Evolutionary conservation across 2,888 invertebrate species (phyloP).

Genomic region (Apoda limacodes): DNA sequence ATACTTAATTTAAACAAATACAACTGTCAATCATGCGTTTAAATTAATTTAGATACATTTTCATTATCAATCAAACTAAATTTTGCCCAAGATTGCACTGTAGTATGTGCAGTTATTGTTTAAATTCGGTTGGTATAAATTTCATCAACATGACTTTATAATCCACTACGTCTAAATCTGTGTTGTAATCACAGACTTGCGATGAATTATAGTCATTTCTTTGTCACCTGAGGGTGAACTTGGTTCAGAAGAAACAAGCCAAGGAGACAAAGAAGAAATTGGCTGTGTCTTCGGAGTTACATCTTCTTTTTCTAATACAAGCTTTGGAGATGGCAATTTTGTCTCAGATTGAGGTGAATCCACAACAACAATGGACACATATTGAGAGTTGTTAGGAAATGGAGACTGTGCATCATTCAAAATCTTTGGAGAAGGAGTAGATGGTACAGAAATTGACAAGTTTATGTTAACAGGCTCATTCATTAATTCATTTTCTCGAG

Average conservation of each 20-base stretch:
- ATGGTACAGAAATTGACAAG: constrained; percentile 53
- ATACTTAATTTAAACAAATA: too few species aligned
- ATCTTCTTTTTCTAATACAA: constrained; percentile 59
- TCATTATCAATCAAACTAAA: too few species aligned
- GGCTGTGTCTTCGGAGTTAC: constrained; percentile 68
- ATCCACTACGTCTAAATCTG: constrained; percentile 65
- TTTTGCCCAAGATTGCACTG: too few species aligned
- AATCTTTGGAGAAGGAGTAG: constrained; percentile 61
- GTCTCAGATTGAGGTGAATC: constrained; percentile 51
- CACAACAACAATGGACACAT: constrained; percentile 62
- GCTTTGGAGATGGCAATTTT: constrained; percentile 53
- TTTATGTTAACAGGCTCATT: constrained; percentile 57
- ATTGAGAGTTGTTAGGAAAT: constrained; percentile 53
- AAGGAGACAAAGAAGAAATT: constrained; percentile 80
- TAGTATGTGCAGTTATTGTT: too few species aligned
- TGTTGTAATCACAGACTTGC: constrained; percentile 90
- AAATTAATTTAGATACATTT: too few species aligned
- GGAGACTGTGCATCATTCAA: constrained; percentile 62
- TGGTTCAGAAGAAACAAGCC: constrained; percentile 83
- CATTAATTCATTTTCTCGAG: constrained; percentile 68
- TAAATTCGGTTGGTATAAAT: too few species aligned
- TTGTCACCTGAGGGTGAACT: constrained; percentile 73
- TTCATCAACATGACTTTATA: background rate
- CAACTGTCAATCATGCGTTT: too few species aligned
- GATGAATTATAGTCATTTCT: constrained; percentile 77